A percentile compares a stretch with the other conserved stretches of the same genome.
phyloP scores from a whole-genome alignment of 23 tunicate species.

The Trididemnum clinides region DNA sequence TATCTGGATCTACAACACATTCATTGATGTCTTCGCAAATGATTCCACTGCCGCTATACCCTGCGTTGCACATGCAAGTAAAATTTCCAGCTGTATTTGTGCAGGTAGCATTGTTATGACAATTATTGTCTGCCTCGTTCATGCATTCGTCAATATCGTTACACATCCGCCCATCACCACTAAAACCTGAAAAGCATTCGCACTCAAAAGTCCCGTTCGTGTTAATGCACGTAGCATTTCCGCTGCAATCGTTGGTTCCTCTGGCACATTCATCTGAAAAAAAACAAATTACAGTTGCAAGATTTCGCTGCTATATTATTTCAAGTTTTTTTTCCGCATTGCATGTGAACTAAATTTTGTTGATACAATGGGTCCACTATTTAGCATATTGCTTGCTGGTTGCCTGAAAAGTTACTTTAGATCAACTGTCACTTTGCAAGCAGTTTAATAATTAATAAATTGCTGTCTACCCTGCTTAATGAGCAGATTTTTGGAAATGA shows the following conservation, averaged over 20 bases:
- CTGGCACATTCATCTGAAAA: constrained; percentile 46
- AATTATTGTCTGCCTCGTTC: not conserved
- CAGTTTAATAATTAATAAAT: too few relatives aligned
- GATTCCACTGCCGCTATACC: constrained; percentile 32
- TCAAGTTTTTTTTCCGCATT: too few relatives aligned
- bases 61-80: not conserved
- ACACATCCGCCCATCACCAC: constrained; percentile 40
- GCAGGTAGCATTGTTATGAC: constrained; percentile 3
- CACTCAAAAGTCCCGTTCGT: constrained; percentile 29
- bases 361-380: too few relatives aligned
- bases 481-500: too few relatives aligned
- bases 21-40: not conserved
- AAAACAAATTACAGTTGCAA: constrained; percentile 11
- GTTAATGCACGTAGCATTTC: constrained; percentile 44
- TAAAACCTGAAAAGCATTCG: constrained; percentile 26
- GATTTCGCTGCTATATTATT: too few relatives aligned
- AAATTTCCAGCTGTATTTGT: not conserved
- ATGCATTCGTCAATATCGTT: constrained; percentile 14
- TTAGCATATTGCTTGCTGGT: too few relatives aligned
- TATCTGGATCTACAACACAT: not conserved
- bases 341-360: too few relatives aligned
- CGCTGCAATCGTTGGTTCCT: not conserved
- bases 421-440: too few relatives aligned
- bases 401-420: too few relatives aligned
- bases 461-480: too few relatives aligned